Conservation (phyloP, 2,797 vertebrate species). For the Myripristis jacobus region DNA sequence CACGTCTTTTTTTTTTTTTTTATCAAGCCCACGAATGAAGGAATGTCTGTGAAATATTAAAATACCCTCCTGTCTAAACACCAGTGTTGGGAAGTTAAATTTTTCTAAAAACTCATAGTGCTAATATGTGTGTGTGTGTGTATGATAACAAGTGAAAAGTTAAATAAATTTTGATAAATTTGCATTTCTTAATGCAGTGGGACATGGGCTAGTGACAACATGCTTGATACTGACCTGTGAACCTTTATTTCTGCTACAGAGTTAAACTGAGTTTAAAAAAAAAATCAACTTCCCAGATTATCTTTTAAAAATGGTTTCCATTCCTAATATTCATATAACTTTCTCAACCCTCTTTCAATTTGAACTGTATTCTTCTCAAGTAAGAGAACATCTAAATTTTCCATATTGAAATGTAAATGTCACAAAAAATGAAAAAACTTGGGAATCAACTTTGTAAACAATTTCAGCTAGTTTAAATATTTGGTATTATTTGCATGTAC, state of each 20-base stretch:
- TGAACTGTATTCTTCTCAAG: neutral
- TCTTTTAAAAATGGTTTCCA: no score
- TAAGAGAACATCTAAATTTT: neutral
- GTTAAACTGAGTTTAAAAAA: no score
- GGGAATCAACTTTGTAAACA: no score
- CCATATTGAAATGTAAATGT: neutral
- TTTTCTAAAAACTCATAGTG: neutral
- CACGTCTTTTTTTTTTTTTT: constrained; percentile 63
- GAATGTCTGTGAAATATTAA: constrained; percentile 59
- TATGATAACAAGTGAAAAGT: no score
- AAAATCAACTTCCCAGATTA: no score
- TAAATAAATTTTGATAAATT: no score
- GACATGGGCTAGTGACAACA: no score
- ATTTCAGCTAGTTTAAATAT: neutral
- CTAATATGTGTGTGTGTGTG: neutral
- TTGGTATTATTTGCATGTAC: neutral
- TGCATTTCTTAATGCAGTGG: no score
- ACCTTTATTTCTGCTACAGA: no score
- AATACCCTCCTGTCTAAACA: constrained; percentile 34
- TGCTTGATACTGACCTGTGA: no score
- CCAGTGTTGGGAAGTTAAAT: neutral
- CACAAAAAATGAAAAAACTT: neutral
- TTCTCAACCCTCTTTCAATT: neutral
- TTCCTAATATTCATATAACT: no score
- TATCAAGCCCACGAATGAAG: constrained; percentile 59